These are phyloP conservation scores for Mesodorylaimus sp. DNA, from an alignment of 2,888 invertebrate species.

Conservation along the genomic window DNA sequence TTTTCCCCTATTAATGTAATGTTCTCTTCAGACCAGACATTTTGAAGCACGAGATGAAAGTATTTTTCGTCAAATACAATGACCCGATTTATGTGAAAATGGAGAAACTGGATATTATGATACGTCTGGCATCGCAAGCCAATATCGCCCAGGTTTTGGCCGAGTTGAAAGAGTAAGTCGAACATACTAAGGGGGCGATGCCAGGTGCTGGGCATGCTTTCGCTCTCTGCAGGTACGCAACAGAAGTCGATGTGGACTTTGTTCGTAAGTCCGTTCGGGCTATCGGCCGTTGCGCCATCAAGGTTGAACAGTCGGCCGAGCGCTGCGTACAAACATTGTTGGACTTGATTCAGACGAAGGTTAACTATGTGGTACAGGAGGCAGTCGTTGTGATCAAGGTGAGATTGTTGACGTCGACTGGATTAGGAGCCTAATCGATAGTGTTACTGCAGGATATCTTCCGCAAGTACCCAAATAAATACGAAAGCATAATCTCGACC, in stretches of 20 bases:
- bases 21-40: conserved; percentile 88
- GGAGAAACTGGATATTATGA: conserved; percentile 98
- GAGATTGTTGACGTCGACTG: not conserved
- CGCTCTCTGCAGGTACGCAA: conserved; percentile 49
- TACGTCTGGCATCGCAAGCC: conserved; percentile 83
- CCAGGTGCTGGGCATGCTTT: not conserved
- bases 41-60: conserved; percentile 98
- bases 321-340: conserved; percentile 89
- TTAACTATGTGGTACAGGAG: conserved; percentile 97
- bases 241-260: conserved; percentile 98
- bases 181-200: not conserved
- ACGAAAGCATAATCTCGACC: conserved; percentile 97
- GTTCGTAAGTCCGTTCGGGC: conserved; percentile 95
- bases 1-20: not conserved
- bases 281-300: conserved; percentile 91
- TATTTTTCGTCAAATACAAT: conserved; percentile 98
- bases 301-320: conserved; percentile 85
- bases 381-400: conserved; percentile 94
- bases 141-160: conserved; percentile 96
- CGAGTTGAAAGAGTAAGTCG: conserved; percentile 64
- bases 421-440: not conserved
- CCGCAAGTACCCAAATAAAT: conserved; percentile 87
- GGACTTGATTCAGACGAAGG: conserved; percentile 96
- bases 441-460: conserved; percentile 35
- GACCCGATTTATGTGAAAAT: conserved; percentile 99